Percentiles rank a stretch among this genome's conserved stretches.
Evolutionary conservation across 2,113 vertebrate genomes (phyloP).

Genomic region (Marmota monax): DNA sequence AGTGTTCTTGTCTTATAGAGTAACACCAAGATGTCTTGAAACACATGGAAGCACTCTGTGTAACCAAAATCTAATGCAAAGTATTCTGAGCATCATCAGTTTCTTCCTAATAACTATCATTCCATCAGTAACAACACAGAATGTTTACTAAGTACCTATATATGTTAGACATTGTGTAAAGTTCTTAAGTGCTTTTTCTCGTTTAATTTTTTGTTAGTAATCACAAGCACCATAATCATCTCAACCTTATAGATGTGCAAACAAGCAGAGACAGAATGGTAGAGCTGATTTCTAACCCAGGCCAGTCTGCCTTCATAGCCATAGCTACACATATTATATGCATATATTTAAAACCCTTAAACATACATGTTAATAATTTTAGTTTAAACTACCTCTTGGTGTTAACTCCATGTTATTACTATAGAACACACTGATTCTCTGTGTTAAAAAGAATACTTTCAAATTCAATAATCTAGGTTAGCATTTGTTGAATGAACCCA

Average conservation of each 20-base stretch:
- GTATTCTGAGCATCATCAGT: conserved; percentile 6
- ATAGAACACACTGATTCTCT: neutral
- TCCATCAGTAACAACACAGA: neutral
- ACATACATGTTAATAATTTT: neutral
- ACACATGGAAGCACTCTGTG: neutral
- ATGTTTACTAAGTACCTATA: conserved; percentile 11
- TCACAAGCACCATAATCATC: neutral
- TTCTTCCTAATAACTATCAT: neutral
- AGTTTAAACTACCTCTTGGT: neutral
- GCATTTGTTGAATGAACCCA: conserved; percentile 41
- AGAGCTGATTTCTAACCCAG: neutral
- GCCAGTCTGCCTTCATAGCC: neutral
- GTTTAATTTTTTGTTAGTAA: conserved; percentile 41
- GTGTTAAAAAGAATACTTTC: neutral
- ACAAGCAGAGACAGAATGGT: neutral
- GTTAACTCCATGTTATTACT: neutral
- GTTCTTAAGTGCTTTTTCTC: neutral
- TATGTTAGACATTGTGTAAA: neutral
- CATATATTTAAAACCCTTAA: conserved; percentile 4
- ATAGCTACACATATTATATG: neutral
- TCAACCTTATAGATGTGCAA: conserved; percentile 4
- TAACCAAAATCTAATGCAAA: conserved; percentile 36
- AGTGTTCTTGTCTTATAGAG: conserved; percentile 23
- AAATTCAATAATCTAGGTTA: conserved; percentile 40
- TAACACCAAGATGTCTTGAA: conserved; percentile 35